Conservation (phyloP, 2,113 vertebrate species). For the Glaucidium brasilianum region DNA sequence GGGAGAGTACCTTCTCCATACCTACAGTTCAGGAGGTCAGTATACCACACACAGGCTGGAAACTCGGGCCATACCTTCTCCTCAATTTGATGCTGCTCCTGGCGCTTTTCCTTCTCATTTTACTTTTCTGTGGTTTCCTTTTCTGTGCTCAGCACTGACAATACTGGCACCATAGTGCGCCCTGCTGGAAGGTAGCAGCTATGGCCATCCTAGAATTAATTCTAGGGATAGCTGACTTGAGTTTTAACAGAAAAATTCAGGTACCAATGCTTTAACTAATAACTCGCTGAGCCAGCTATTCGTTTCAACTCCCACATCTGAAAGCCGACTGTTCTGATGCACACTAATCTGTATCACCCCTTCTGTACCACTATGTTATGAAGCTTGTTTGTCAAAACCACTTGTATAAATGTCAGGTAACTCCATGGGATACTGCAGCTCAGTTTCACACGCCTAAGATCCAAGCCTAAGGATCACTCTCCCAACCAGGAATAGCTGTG, state of each 20-base stretch:
- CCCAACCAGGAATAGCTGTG: neutral
- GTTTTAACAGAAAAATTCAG: neutral
- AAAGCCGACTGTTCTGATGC: neutral
- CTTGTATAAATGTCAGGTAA: neutral
- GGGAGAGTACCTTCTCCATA: neutral
- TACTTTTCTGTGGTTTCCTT: neutral
- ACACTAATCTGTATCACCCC: neutral
- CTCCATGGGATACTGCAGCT: neutral
- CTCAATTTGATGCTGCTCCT: neutral
- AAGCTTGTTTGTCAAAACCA: neutral
- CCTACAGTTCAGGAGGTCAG: neutral
- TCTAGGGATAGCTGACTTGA: neutral
- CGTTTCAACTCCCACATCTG: neutral
- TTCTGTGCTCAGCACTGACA: neutral
- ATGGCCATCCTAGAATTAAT: neutral
- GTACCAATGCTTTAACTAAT: neutral
- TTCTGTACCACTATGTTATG: neutral
- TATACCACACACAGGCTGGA: conserved; percentile 1
- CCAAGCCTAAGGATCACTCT: neutral
- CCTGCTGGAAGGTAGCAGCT: conserved; percentile 40
- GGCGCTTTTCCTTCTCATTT: neutral
- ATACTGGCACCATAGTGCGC: conserved; percentile 47
- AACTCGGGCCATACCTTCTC: conserved; percentile 2
- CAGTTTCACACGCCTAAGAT: neutral
- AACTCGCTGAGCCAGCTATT: neutral